A percentile compares a stretch with the other conserved stretches of the same genome.
Evolutionary conservation across 1,140 invertebrate genomes (phyloP).

Genomic region (Helicoverpa zea): DNA sequence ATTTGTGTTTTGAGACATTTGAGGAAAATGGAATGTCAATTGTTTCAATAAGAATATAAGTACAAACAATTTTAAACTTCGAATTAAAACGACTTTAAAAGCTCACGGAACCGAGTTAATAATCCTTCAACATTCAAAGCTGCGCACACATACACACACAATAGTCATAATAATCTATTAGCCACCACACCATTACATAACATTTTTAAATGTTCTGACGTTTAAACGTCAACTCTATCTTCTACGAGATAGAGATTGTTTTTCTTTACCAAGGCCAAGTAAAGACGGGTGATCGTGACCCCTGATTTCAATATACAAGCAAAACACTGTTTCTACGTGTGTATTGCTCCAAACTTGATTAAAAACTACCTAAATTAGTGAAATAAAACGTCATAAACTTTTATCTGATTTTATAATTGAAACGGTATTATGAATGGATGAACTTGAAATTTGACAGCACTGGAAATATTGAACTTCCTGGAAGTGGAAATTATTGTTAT

Average conservation of each 20-base stretch:
- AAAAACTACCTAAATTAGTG: constrained; percentile 24
- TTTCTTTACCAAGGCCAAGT: neutral
- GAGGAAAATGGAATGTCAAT: neutral
- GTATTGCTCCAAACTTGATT: constrained; percentile 55
- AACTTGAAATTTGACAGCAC: constrained; percentile 25
- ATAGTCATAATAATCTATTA: constrained; percentile 45
- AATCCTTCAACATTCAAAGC: constrained; percentile 49
- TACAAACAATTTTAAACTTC: neutral
- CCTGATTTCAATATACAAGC: constrained; percentile 66
- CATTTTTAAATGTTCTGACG: constrained; percentile 16
- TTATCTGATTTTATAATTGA: constrained; percentile 14
- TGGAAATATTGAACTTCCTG: constrained; percentile 10
- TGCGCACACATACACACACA: constrained; percentile 43
- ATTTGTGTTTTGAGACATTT: neutral
- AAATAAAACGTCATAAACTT: constrained; percentile 35
- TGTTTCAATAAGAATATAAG: neutral
- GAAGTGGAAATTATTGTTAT: constrained; percentile 17
- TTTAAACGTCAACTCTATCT: constrained; percentile 34
- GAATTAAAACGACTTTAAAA: constrained; percentile 41
- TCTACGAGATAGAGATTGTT: neutral
- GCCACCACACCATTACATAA: constrained; percentile 50
- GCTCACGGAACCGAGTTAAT: constrained; percentile 47
- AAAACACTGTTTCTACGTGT: constrained; percentile 63
- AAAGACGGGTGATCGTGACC: constrained; percentile 51
- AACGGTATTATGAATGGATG: constrained; percentile 6